These are phyloP conservation scores for Pempheris klunzingeri DNA, from an alignment of 2,797 vertebrate genomes.

Conservation along the genomic window DNA sequence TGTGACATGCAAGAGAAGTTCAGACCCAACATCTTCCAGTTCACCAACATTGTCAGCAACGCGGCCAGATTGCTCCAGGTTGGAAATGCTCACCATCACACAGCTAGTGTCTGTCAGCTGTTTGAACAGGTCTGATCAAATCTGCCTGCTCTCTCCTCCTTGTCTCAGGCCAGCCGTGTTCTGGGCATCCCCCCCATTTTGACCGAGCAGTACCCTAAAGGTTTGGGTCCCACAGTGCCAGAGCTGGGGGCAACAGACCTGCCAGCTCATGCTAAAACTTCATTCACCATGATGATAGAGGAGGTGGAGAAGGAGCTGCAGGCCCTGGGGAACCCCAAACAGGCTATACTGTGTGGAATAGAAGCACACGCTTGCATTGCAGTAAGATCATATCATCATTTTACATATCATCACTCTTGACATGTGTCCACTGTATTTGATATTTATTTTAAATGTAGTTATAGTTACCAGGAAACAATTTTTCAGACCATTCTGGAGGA, in stretches of 20 bases:
- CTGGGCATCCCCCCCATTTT: constrained; percentile 87
- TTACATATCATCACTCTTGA: no score
- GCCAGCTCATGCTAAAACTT: constrained; percentile 86
- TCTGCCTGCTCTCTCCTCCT: background rate
- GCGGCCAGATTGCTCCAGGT: constrained; percentile 91
- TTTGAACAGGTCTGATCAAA: background rate
- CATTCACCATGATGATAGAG: constrained; percentile 91
- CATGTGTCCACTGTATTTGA: background rate
- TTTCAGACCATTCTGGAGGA: background rate
- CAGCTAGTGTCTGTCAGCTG: background rate
- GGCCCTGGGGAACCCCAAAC: constrained; percentile 83
- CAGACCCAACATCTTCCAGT: constrained; percentile 87
- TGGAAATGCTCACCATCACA: background rate
- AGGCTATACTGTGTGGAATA: constrained; percentile 92
- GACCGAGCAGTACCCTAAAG: constrained; percentile 93
- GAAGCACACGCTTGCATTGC: constrained; percentile 92
- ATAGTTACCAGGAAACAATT: background rate
- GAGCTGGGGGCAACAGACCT: constrained; percentile 88
- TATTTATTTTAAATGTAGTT: background rate
- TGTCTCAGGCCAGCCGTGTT: constrained; percentile 84
- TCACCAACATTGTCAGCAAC: constrained; percentile 90
- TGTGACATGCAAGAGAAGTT: constrained; percentile 97
- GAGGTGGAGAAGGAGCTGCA: constrained; percentile 81
- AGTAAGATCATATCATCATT: constrained; percentile 78
- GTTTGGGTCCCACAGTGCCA: constrained; percentile 90